phyloP scores from a whole-genome alignment of 2,113 vertebrate genomes.

The Pampusana beccarii region DNA sequence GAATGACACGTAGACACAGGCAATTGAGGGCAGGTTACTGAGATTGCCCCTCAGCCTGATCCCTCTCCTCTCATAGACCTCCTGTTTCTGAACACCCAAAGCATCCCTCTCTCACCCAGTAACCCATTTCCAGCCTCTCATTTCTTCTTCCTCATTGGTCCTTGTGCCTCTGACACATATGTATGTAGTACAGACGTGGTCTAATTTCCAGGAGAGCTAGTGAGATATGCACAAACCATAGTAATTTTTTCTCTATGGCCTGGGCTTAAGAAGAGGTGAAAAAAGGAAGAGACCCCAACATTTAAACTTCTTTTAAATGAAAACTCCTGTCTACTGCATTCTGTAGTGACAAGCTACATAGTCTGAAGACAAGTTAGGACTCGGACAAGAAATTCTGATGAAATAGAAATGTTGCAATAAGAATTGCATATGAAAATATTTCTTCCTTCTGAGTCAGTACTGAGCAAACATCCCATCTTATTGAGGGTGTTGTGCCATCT shows the following conservation, averaged over 20 bases:
- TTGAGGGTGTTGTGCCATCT: neutral
- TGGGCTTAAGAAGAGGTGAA: neutral
- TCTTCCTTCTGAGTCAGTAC: conserved; percentile 38
- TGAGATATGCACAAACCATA: neutral
- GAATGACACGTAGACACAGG: fast-evolving
- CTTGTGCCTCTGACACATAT: neutral
- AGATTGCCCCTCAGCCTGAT: neutral
- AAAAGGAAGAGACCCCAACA: neutral
- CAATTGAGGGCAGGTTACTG: neutral
- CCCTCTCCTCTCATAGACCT: neutral
- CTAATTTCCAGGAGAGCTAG: neutral
- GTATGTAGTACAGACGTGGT: neutral
- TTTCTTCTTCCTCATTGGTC: neutral
- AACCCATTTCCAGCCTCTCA: neutral
- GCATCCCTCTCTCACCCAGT: neutral
- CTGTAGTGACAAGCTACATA: neutral
- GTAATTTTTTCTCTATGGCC: neutral
- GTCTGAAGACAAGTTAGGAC: neutral
- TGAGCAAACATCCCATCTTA: neutral
- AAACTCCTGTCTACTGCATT: neutral
- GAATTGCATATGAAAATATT: neutral
- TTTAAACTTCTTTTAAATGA: neutral
- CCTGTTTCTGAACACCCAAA: neutral
- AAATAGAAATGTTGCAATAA: conserved; percentile 12
- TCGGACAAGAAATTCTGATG: conserved; percentile 32